Percentiles rank a stretch among this genome's conserved stretches.
Conservation (phyloP, 2,797 vertebrate species). For the Enteromius mattozi region DNA sequence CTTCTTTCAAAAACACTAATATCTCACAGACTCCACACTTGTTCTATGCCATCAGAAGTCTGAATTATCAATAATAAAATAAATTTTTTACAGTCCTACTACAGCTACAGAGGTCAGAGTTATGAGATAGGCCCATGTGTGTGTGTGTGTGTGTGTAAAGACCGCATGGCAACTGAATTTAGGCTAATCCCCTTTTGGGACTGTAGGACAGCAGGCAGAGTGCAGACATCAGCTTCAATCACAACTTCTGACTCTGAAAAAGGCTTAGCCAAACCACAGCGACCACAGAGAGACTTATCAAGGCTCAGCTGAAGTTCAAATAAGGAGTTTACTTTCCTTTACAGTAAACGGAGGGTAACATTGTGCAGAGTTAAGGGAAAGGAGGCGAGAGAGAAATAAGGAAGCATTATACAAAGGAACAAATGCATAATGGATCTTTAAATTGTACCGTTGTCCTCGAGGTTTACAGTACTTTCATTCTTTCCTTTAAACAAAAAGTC, state of each 20-base stretch:
- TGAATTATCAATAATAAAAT: neutral
- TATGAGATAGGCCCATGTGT: neutral
- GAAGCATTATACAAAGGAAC: neutral
- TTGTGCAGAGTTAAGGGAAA: neutral
- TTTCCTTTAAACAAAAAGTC: slow-evolving; percentile 27
- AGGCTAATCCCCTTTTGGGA: slow-evolving; percentile 73
- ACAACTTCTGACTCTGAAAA: slow-evolving; percentile 35
- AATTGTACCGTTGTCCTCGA: neutral
- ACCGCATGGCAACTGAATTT: slow-evolving; percentile 70
- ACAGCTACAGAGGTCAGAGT: neutral
- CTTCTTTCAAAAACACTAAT: neutral
- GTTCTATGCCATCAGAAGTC: neutral
- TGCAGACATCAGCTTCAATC: slow-evolving; percentile 60
- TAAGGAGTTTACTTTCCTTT: slow-evolving; percentile 31
- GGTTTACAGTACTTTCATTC: neutral
- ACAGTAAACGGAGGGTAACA: neutral
- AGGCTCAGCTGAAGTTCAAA: slow-evolving; percentile 30
- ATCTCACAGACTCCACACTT: neutral
- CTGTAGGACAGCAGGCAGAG: slow-evolving; percentile 67
- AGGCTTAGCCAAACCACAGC: slow-evolving; percentile 39
- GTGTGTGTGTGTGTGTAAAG: slow-evolving; percentile 22
- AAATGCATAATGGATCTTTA: neutral
- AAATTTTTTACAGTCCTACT: slow-evolving; percentile 12
- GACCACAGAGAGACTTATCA: slow-evolving; percentile 41
- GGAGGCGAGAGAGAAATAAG: neutral